phyloP scores from a whole-genome alignment of 2,113 vertebrate species.

The Clarias batrachus region DNA sequence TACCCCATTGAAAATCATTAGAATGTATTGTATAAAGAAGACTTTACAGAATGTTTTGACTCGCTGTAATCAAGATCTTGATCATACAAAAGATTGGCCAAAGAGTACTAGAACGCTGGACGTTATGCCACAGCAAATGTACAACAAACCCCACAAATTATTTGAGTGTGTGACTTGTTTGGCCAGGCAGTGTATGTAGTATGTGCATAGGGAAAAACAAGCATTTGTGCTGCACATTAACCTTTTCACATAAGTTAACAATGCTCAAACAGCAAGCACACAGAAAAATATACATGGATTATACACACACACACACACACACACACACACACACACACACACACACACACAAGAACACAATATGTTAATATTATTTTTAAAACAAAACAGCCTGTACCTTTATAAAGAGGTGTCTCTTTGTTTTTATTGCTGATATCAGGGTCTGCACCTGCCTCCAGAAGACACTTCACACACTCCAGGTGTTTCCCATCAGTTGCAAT shows the following conservation, averaged over 20 bases:
- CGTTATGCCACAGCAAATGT: too few species aligned
- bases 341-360: background rate
- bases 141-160: too few species aligned
- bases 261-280: background rate
- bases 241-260: background rate
- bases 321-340: too few species aligned
- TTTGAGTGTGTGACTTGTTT: too few species aligned
- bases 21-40: too few species aligned
- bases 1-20: too few species aligned
- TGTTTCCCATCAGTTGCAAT: slow-evolving; percentile 81
- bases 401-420: slow-evolving; percentile 91
- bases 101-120: too few species aligned
- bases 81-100: too few species aligned
- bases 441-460: slow-evolving; percentile 88
- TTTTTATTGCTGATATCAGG: slow-evolving; percentile 90
- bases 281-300: background rate
- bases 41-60: too few species aligned
- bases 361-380: background rate
- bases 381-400: slow-evolving; percentile 70
- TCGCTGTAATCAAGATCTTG: too few species aligned
- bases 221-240: background rate
- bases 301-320: background rate
- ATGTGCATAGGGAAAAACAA: background rate
- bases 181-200: background rate
- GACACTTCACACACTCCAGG: slow-evolving; percentile 78